Evolutionary conservation across 1,140 invertebrate genomes (phyloP), one percentile per base, ranked within the genome.

Genomic region (Drosophila sucinea): DNA sequence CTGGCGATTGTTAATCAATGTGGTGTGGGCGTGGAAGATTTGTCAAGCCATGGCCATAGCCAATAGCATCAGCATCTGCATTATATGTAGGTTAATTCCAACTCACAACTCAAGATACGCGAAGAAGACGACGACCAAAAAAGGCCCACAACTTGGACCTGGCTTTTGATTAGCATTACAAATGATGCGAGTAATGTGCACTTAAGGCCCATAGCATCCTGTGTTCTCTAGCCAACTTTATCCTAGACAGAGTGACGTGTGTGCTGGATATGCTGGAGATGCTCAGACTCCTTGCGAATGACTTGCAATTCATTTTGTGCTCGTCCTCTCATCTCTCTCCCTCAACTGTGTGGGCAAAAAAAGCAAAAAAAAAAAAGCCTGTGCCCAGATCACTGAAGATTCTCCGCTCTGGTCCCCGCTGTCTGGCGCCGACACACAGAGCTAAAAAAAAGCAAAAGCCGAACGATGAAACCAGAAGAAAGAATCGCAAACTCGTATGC

Each of bases 181-280:
- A 89, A 89, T 89, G 84, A 89, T 89, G 68, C 80, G 73, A 90
- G 84, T 89, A 89, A 89, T 89, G 81, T 89, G 84, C 84, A 89
- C 84, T 89, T 89, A 89, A 89, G 84, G 44, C 56, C 47, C 70
- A 33, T 61, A 67, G 51, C 32, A 57, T 62, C 58, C 56, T 68
- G 74, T 56, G 60, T 40, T 67, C 38, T 47, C 51, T 47, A 23
- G 38, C 67, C 51, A 57, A 60, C 74, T 89, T 89, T 89, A 89
- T 89, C 84, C 84, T 89, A 89, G 84, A 89, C 84, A 89, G 84
- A 89, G 85, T 89, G 84, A 89, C 85, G 84, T 89, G 84, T 89
- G 85, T 89, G 77, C 85, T 89, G 84, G 84, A 89, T 89, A 89
- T 78, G 84, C 35, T 38, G 35, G 11, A 38, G 80, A 58, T 58